Conservation (phyloP, 2,888 invertebrate genomes). For the Phasia obesa region DNA sequence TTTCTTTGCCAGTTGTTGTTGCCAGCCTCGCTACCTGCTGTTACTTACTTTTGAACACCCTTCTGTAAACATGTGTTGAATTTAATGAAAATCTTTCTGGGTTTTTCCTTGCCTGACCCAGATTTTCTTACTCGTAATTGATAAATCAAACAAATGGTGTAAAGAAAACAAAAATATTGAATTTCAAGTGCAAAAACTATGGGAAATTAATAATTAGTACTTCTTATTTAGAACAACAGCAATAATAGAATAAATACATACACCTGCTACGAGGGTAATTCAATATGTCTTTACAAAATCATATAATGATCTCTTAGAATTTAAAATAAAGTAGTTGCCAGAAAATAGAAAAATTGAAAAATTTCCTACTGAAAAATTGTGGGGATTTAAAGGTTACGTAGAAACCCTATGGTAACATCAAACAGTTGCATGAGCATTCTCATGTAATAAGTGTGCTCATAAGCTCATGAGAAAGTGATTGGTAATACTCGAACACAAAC, state of each 20-base stretch:
- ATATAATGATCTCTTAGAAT: no score
- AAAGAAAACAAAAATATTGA: conserved; percentile 30
- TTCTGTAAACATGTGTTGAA: conserved; percentile 34
- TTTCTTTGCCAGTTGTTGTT: neutral
- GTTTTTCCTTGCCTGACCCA: neutral
- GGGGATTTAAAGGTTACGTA: no score
- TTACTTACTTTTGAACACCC: conserved; percentile 26
- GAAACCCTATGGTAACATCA: no score
- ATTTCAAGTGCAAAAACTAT: conserved; percentile 40
- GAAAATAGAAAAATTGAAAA: no score
- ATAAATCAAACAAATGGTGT: conserved; percentile 34
- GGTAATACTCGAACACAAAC: no score
- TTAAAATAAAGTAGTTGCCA: no score
- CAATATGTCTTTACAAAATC: no score
- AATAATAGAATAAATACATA: neutral
- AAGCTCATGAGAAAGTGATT: no score
- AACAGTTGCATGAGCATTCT: no score
- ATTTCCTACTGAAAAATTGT: no score
- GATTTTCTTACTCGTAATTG: conserved; percentile 32
- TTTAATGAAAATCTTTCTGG: conserved; percentile 18
- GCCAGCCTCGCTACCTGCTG: conserved; percentile 20
- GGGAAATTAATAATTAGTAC: neutral
- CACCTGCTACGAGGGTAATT: neutral
- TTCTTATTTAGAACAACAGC: neutral
- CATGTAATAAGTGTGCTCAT: no score